A percentile compares a stretch with the other conserved stretches of the same genome.
These are phyloP conservation scores for Bergia puertoricense DNA, from an alignment of 92 coral and sea anemone species.

Conservation along the genomic window DNA sequence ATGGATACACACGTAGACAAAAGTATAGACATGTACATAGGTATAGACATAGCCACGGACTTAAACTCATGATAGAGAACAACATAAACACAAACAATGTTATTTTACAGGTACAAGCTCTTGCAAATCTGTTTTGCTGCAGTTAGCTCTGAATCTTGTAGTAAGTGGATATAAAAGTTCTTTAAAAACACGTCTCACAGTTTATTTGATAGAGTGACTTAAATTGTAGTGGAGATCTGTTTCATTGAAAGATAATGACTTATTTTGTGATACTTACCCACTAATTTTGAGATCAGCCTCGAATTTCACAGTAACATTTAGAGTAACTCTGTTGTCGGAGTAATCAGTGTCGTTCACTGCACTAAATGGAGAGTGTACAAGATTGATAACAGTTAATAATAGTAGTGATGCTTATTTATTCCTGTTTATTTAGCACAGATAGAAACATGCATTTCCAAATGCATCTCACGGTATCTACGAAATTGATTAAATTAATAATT, in stretches of 20 bases:
- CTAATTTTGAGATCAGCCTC: constrained; percentile 74
- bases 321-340: constrained; percentile 52
- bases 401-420: no score
- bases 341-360: constrained; percentile 59
- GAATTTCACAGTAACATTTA: constrained; percentile 67
- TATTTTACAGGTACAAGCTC: background rate
- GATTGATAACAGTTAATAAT: no score
- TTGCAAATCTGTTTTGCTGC: background rate
- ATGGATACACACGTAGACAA: background rate
- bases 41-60: no score
- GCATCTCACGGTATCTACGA: no score
- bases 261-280: constrained; percentile 57
- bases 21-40: background rate
- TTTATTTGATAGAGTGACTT: background rate
- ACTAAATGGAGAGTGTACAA: constrained; percentile 34
- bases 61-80: no score
- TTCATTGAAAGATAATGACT: background rate
- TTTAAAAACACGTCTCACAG: background rate
- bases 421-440: no score
- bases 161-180: background rate
- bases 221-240: background rate
- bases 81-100: background rate
- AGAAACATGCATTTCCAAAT: no score
- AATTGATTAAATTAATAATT: no score
- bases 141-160: background rate